Base-by-base conservation (phyloP, 1,140 invertebrate genomes). In the Lamellibrachia luymesi region DNA sequence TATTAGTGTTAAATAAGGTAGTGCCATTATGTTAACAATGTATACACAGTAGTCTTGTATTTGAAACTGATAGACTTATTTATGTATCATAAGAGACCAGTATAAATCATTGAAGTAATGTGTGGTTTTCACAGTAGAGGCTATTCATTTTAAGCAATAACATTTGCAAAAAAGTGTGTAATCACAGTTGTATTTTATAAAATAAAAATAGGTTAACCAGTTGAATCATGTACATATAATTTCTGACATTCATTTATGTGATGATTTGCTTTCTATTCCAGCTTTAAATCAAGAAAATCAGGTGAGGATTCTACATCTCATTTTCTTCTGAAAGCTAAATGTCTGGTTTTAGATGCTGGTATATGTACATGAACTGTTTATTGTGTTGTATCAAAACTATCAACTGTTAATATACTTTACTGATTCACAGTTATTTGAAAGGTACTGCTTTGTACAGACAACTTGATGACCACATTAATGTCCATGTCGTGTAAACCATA, bases 281-380 rank as follows among this genome's bases (percentile, higher is more conserved):
- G 92, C 90, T 80, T 51, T 64, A 93, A 93, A 50, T 93, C 89
- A 93, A 93, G 52, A 89, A 93, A 93, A 50, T 91, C 49, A 50
- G 49, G 51, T 91, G 49, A 50, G 49, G 49, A 51, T 90, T 90
- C 27, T 90, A 90, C 27, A 50, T 91, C 22, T 50, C 4, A 49
- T 91, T 7, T 90, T 91, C 27, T 38, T 91, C 22, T 91, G 10
- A 49, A 50, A 91, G 6, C 50, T 2, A 7, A 91, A 91, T 91
- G n/a, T 91, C 10, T 91, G 2, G 17, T 51, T 51, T 13, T 4
- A 2, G 13, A 80, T 80, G 64, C 25, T 80, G 13, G 13, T 13
- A 56, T 56, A 56, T 56, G 52, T 56, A 56, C 64, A 38, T 80
- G 2, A 80, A 80, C 2, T 80, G 13, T 80, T 6, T 80, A 17